Evolutionary conservation across 37 sponge, comb jelly and placozoan species (phyloP), one percentile per base, ranked within the genome.

Genomic region (Theonella swinhoei): DNA sequence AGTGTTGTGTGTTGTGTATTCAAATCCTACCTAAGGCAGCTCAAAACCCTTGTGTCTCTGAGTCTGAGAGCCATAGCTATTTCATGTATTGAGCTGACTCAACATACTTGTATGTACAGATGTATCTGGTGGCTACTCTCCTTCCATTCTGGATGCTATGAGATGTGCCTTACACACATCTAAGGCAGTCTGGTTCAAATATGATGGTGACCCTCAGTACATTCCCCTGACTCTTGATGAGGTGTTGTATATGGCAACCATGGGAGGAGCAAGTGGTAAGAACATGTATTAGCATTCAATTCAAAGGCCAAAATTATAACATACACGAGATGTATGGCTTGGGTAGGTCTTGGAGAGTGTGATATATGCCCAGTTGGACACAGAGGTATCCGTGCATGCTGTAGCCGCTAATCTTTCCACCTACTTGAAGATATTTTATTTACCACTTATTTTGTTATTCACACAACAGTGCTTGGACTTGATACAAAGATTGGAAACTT

Each of bases 221-320:
- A 5, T 42, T 23, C 47, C 73, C 0, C 59, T 94, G 29, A 67
- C 71, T n/a, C 81, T 87, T 67, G 75, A 83, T 25, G 91, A 94
- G 41, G 95, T 88, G 3, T 78, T 94, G 77, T 88, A 89, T 72
- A 81, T 93, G 94, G 94, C 84, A 19, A 93, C 94, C 26, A 39
- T 93, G 54, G 94, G 94, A 4, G 94, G 94, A 29, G 94, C 94
- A 20, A 75, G 68, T 81, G 91, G 91, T 91, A 14, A 47, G 54
- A 14, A 14, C 7, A 47, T 14, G n/a, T n/a, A n/a, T n/a, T n/a
- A n/a, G n/a, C n/a, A n/a, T n/a, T n/a, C n/a, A n/a, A n/a, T n/a
- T n/a, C n/a, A n/a, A n/a, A n/a, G n/a, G n/a, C n/a, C n/a, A n/a
- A n/a, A n/a, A n/a, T n/a, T n/a, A n/a, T n/a, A n/a, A n/a, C n/a